Conservation (phyloP, 1,140 invertebrate genomes). For the Trissolcus basalis region DNA sequence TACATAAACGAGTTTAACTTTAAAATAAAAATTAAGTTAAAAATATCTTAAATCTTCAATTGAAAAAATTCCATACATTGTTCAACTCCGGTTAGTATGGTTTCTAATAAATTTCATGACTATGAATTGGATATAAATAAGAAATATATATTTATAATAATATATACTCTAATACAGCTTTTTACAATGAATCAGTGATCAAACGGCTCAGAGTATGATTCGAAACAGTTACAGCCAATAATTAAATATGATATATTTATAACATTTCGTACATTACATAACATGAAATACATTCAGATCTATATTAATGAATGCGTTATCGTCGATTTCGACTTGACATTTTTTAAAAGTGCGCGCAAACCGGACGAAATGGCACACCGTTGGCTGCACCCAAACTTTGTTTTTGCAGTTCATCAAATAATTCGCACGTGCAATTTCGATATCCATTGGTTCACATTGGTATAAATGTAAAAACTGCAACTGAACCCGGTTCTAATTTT, state of each 20-base stretch:
- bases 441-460: constrained; percentile 17
- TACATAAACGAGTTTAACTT: too few relatives aligned
- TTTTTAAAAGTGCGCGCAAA: constrained; percentile 31
- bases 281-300: constrained; percentile 57
- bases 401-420: too few relatives aligned
- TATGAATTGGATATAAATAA: constrained; percentile 36
- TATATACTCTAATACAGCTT: constrained; percentile 51
- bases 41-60: too few relatives aligned
- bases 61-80: too few relatives aligned
- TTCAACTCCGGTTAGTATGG: too few relatives aligned
- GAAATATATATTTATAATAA: constrained; percentile 53
- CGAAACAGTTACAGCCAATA: constrained; percentile 61
- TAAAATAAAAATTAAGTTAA: too few relatives aligned
- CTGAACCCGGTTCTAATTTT: constrained; percentile 26
- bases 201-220: constrained; percentile 40
- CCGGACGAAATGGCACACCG: constrained; percentile 12
- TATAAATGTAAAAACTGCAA: constrained; percentile 52
- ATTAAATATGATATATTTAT: constrained; percentile 61
- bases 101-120: too few relatives aligned
- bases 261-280: constrained; percentile 61
- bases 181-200: constrained; percentile 45
- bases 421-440: too few relatives aligned
- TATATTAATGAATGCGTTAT: constrained; percentile 44
- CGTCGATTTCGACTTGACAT: background rate
- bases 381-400: too few relatives aligned